phyloP scores from a whole-genome alignment of 2,888 invertebrate species.

The Dicroscelio sp. region DNA sequence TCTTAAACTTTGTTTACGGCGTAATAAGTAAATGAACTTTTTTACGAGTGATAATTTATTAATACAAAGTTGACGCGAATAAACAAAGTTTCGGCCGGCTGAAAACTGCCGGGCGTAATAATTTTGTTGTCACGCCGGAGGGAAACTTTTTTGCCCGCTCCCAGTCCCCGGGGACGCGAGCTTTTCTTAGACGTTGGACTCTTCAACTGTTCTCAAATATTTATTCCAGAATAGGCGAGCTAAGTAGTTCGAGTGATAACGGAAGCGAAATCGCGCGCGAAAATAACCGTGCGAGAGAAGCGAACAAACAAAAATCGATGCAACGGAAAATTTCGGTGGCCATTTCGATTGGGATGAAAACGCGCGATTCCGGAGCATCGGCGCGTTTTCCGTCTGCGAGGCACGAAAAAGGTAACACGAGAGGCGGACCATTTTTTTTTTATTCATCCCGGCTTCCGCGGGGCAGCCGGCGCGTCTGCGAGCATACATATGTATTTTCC shows the following conservation, averaged over 20 bases:
- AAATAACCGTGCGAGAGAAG: slow-evolving; percentile 33
- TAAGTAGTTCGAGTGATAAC: slow-evolving; percentile 45
- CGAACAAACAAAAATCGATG: slow-evolving; percentile 32
- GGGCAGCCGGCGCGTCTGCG: slow-evolving; percentile 37
- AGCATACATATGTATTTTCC: slow-evolving; percentile 56
- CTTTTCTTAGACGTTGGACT: slow-evolving; percentile 91
- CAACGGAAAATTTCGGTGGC: no score
- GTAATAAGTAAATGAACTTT: slow-evolving; percentile 65
- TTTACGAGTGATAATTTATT: slow-evolving; percentile 61
- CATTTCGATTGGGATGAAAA: no score
- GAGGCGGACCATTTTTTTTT: background rate
- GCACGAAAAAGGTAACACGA: background rate
- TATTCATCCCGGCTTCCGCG: background rate
- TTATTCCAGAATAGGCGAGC: slow-evolving; percentile 88
- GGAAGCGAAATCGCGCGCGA: slow-evolving; percentile 17
- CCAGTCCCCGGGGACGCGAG: slow-evolving; percentile 84
- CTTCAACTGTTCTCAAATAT: slow-evolving; percentile 91
- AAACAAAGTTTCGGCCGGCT: slow-evolving; percentile 55
- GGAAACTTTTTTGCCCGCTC: slow-evolving; percentile 65
- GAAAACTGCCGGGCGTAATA: slow-evolving; percentile 58
- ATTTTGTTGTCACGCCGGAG: slow-evolving; percentile 68
- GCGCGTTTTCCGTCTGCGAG: no score
- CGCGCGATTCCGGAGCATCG: no score
- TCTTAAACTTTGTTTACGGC: slow-evolving; percentile 63
- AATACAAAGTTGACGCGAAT: slow-evolving; percentile 38